Percentiles rank a stretch among this genome's conserved stretches.
These are phyloP conservation scores for Matsumyia berberina DNA, from an alignment of 2,888 invertebrate species.

Conservation along the genomic window DNA sequence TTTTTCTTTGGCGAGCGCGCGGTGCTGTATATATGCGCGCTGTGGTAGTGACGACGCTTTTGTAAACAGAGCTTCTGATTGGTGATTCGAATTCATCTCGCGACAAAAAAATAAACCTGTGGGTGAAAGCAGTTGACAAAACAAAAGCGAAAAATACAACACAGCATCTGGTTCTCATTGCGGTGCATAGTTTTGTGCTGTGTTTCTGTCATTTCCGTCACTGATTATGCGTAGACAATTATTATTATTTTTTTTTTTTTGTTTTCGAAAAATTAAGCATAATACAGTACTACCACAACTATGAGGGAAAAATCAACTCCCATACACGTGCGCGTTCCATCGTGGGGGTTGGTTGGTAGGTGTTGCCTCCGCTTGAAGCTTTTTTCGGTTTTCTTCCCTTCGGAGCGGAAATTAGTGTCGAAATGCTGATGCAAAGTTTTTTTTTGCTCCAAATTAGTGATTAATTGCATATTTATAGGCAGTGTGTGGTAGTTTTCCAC, in stretches of 20 bases:
- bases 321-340: conserved; percentile 48
- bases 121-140: conserved; percentile 23
- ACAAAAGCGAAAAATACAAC: conserved; percentile 4
- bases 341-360: conserved; percentile 48
- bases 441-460: conserved; percentile 43
- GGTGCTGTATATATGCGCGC: conserved; percentile 67
- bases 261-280: conserved; percentile 42
- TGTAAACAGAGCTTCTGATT: conserved; percentile 74
- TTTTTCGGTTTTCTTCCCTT: not conserved
- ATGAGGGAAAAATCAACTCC: conserved; percentile 41
- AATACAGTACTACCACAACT: conserved; percentile 28
- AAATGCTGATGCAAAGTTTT: conserved; percentile 39
- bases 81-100: conserved; percentile 53
- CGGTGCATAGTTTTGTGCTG: conserved; percentile 47
- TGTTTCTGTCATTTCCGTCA: conserved; percentile 45
- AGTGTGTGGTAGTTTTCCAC: not conserved
- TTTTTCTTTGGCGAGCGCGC: conserved; percentile 63
- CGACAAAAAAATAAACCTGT: conserved; percentile 5
- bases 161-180: conserved; percentile 9
- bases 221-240: conserved; percentile 66
- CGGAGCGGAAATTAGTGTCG: conserved; percentile 28
- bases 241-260: conserved; percentile 58
- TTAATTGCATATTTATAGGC: conserved; percentile 69
- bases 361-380: conserved; percentile 39
- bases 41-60: conserved; percentile 54